These are phyloP conservation scores for Knipowitschia caucasica DNA, from an alignment of 2,797 vertebrate genomes.

Conservation along the genomic window DNA sequence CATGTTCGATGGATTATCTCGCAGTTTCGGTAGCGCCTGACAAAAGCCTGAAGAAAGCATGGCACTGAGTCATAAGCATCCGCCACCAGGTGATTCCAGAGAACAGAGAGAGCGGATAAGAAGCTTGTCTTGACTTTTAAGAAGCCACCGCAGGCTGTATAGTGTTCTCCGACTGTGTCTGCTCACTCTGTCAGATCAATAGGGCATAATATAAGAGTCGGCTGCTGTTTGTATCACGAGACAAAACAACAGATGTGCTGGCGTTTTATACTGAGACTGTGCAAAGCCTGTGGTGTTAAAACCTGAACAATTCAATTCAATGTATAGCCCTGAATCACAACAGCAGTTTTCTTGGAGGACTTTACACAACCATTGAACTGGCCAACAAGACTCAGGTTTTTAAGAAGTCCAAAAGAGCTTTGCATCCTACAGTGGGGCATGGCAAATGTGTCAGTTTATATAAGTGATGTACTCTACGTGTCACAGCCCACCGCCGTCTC, in stretches of 20 bases:
- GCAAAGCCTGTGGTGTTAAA: conserved; percentile 7
- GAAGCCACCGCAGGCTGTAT: conserved; percentile 66
- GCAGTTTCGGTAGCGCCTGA: conserved; percentile 20
- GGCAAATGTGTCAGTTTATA: conserved; percentile 10
- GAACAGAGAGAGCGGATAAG: conserved; percentile 60
- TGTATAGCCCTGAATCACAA: too few relatives aligned
- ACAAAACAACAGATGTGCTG: conserved; percentile 43
- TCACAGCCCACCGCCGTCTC: conserved; percentile 26
- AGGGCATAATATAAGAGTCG: conserved; percentile 45
- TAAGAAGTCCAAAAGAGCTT: conserved; percentile 5
- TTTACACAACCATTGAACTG: too few relatives aligned
- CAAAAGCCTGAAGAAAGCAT: conserved; percentile 40
- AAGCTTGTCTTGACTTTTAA: conserved; percentile 69
- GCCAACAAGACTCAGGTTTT: too few relatives aligned
- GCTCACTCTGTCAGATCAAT: conserved; percentile 65
- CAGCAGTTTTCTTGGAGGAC: too few relatives aligned
- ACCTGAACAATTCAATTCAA: conserved; percentile 1
- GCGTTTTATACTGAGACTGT: conserved; percentile 19
- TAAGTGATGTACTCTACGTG: conserved; percentile 9
- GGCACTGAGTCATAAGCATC: conserved; percentile 66
- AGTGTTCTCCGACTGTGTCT: conserved; percentile 60
- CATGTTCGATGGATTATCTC: conserved; percentile 27
- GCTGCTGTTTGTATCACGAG: conserved; percentile 45
- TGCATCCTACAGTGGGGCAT: conserved; percentile 4
- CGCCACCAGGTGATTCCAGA: conserved; percentile 71